Percentiles rank a stretch among this genome's conserved stretches.
Evolutionary conservation across 2,797 vertebrate species (phyloP).

Genomic region (Enteromius mattozi): DNA sequence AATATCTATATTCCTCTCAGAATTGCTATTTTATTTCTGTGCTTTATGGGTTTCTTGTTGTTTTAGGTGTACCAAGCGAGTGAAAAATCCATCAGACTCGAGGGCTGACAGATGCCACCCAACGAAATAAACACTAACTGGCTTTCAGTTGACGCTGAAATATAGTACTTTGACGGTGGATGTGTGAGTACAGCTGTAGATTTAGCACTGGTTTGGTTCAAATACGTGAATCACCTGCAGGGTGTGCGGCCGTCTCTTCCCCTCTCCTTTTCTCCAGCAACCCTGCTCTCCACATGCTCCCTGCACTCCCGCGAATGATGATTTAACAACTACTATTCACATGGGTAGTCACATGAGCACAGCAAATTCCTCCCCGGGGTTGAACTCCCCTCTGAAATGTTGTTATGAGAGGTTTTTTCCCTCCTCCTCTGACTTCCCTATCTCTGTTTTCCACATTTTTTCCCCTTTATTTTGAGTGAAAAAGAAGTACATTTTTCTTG

Average conservation of each 20-base stretch:
- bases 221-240: conserved; percentile 54
- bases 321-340: conserved; percentile 70
- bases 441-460: conserved; percentile 54
- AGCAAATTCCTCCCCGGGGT: conserved; percentile 67
- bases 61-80: conserved; percentile 13
- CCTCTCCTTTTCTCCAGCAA: conserved; percentile 45
- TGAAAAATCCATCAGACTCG: conserved; percentile 39
- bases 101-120: conserved; percentile 43
- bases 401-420: conserved; percentile 50
- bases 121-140: conserved; percentile 37
- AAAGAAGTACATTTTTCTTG: conserved; percentile 60
- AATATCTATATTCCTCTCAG: conserved; percentile 27
- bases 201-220: conserved; percentile 56
- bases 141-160: conserved; percentile 38
- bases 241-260: conserved; percentile 41
- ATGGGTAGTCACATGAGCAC: conserved; percentile 67
- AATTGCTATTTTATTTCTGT: conserved; percentile 40
- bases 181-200: conserved; percentile 33
- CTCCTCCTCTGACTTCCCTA: conserved; percentile 9
- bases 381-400: conserved; percentile 60
- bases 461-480: conserved; percentile 35
- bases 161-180: conserved; percentile 35
- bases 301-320: conserved; percentile 65
- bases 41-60: conserved; percentile 14
- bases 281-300: conserved; percentile 54